These are phyloP conservation scores for Cyprinodon brontotheroides DNA, from an alignment of 2,113 vertebrate genomes.

Conservation along the genomic window DNA sequence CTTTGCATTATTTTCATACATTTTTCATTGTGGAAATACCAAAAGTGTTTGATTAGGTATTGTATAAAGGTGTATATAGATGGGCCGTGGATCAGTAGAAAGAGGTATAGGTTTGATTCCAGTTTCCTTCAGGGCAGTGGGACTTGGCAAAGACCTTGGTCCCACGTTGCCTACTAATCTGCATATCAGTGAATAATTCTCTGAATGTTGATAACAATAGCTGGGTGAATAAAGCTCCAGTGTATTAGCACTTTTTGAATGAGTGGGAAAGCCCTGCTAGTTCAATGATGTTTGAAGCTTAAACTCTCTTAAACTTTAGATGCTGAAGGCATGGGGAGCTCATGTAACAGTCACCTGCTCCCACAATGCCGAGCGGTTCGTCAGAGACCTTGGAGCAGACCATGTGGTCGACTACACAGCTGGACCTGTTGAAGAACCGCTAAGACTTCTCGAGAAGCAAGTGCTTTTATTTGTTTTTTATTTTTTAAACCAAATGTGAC, in stretches of 20 bases:
- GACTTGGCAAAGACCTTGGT: neutral
- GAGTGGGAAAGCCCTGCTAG: neutral
- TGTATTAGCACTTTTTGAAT: neutral
- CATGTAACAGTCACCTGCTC: slow-evolving; percentile 95
- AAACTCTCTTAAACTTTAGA: slow-evolving; percentile 69
- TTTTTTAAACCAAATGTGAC: neutral
- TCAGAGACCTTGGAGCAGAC: slow-evolving; percentile 89
- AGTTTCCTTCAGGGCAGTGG: too few species aligned
- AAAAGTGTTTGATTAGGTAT: neutral
- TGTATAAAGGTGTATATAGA: neutral
- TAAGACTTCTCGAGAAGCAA: slow-evolving; percentile 84
- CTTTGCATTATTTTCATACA: too few species aligned
- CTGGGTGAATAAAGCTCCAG: neutral
- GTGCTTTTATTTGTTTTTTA: slow-evolving; percentile 33
- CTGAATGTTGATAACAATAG: neutral
- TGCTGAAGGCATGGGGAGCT: slow-evolving; percentile 92
- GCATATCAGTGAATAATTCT: neutral
- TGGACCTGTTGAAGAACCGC: slow-evolving; percentile 79
- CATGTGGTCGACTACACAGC: slow-evolving; percentile 89
- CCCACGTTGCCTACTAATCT: neutral
- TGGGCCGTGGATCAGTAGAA: neutral
- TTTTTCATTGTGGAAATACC: neutral
- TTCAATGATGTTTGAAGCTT: neutral
- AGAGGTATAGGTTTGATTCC: neutral
- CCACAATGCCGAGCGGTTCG: slow-evolving; percentile 83